A percentile compares a stretch with the other conserved stretches of the same genome.
Conservation (phyloP, 2,113 vertebrate species). For the Cathartes aura region DNA sequence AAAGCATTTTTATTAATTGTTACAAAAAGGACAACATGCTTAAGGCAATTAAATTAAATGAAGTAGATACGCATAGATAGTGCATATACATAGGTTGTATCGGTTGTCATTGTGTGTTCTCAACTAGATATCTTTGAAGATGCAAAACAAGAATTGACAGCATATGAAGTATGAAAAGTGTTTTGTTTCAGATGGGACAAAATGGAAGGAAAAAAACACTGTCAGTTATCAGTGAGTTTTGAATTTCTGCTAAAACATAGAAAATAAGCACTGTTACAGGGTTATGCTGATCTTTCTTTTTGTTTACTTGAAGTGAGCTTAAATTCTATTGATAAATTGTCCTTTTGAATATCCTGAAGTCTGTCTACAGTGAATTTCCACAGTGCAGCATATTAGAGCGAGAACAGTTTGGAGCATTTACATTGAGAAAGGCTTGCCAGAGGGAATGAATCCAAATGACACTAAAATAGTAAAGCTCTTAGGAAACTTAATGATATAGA, state of each 20-base stretch:
- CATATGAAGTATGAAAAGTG: background rate
- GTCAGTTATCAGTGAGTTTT: background rate
- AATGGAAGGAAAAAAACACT: background rate
- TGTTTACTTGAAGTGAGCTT: background rate
- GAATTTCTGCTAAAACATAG: background rate
- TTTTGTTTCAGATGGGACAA: slow-evolving; percentile 34
- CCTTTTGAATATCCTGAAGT: background rate
- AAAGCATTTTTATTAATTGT: background rate
- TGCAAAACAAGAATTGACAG: background rate
- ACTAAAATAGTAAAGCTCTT: slow-evolving; percentile 27
- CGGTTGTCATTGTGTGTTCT: background rate
- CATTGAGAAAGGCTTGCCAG: slow-evolving; percentile 34
- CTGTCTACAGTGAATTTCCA: background rate
- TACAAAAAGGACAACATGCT: background rate
- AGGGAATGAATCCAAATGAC: slow-evolving; percentile 47
- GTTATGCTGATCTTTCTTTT: background rate
- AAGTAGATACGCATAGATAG: background rate
- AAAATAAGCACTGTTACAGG: background rate
- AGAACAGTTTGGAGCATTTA: slow-evolving; percentile 49
- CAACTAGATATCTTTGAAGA: background rate
- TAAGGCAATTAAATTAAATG: background rate
- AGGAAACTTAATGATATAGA: slow-evolving; percentile 27
- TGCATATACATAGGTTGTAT: background rate
- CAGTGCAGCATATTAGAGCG: background rate
- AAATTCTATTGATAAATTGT: slow-evolving; percentile 8